Evolutionary conservation across 2,888 invertebrate genomes (phyloP).

Genomic region (Trachelus troglodyta): DNA sequence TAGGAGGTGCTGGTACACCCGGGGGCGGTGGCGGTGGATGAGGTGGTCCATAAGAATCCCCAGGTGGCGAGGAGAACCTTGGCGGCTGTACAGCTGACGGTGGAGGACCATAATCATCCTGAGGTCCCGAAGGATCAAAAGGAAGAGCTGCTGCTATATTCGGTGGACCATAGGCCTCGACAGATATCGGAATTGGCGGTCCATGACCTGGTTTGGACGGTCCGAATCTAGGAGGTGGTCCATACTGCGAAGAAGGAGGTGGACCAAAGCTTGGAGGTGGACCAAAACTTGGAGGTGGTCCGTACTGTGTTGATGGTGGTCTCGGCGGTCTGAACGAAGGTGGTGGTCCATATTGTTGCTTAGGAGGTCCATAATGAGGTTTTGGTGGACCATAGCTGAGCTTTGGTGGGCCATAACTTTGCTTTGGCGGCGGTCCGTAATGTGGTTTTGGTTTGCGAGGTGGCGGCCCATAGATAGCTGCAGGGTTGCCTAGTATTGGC

Average conservation of each 20-base stretch:
- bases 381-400: slow-evolving; percentile 61
- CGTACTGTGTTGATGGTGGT: slow-evolving; percentile 38
- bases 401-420: slow-evolving; percentile 67
- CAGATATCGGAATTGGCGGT: slow-evolving; percentile 50
- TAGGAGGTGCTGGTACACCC: slow-evolving; percentile 79
- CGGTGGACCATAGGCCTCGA: slow-evolving; percentile 62
- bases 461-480: slow-evolving; percentile 53
- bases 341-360: slow-evolving; percentile 57
- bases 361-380: slow-evolving; percentile 67
- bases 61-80: slow-evolving; percentile 30
- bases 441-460: slow-evolving; percentile 51
- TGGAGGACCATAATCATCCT: slow-evolving; percentile 49
- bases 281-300: slow-evolving; percentile 58
- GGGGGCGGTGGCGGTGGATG: slow-evolving; percentile 74
- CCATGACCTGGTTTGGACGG: slow-evolving; percentile 41
- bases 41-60: slow-evolving; percentile 71
- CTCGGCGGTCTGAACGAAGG: slow-evolving; percentile 65
- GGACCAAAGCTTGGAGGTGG: slow-evolving; percentile 52
- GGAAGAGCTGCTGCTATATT: slow-evolving; percentile 31
- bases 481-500: slow-evolving; percentile 39
- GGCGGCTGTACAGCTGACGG: slow-evolving; percentile 29
- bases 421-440: slow-evolving; percentile 61
- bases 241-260: slow-evolving; percentile 35
- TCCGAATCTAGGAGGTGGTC: slow-evolving; percentile 9
- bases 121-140: slow-evolving; percentile 42